Base-by-base conservation (phyloP, 2,888 invertebrate genomes). In the Eremobia ochroleuca region DNA sequence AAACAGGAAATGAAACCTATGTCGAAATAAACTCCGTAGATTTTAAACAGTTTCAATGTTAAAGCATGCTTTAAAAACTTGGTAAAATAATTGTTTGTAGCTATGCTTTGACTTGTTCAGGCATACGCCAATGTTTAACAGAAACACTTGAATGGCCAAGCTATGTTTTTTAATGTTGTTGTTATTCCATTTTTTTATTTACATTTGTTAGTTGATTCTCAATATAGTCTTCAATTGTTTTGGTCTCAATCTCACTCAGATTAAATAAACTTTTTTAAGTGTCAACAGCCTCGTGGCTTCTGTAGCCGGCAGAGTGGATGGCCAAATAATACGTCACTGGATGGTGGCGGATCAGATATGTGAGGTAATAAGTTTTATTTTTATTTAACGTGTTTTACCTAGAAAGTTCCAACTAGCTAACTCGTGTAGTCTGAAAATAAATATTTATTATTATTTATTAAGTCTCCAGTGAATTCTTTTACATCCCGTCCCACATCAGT, bases 401-500 rank as follows among this genome's bases (percentile, higher is more conserved):
- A n/a, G n/a, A n/a, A n/a, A n/a, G n/a, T n/a, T n/a, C n/a, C n/a
- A n/a, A n/a, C n/a, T n/a, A n/a, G n/a, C n/a, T n/a, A n/a, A n/a
- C n/a, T n/a, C n/a, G n/a, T n/a, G n/a, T n/a, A n/a, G n/a, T n/a
- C n/a, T n/a, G n/a, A n/a, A n/a, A n/a, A n/a, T n/a, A n/a, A n/a
- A n/a, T n/a, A n/a, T n/a, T n/a, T n/a, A n/a, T n/a, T n/a, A n/a
- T n/a, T n/a, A n/a, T n/a, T n/a, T n/a, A n/a, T 52, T 2, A 31
- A 58, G 25, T 66, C 55, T 66, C 55, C 11, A 68, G 13, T 49
- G 67, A 58, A 67, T 82, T 74, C 28, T 62, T 15, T 9, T 43
- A 8, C 18, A 66, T 18, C 5, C 34, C 65, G 40, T 73, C 87
- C 85, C 82, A 86, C 82, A 81, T 86, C 80, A 87, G 90, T 88